These are phyloP conservation scores for Chaetura pelagica DNA, from an alignment of 2,113 vertebrate species.

Conservation along the genomic window DNA sequence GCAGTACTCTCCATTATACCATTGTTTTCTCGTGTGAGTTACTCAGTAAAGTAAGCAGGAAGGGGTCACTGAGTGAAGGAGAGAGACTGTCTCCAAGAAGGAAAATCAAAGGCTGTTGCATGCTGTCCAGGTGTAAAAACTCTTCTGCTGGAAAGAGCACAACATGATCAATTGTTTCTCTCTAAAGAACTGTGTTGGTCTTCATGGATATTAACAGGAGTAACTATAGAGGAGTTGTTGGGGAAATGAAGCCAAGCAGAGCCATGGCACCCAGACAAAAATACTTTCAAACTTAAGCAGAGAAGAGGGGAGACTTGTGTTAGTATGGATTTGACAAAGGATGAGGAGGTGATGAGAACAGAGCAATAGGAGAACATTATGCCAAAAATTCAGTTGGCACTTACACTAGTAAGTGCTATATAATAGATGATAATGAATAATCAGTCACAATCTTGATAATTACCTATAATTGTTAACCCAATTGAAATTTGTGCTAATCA, in stretches of 20 bases:
- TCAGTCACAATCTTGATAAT: neutral
- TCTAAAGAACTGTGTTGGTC: neutral
- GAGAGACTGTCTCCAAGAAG: neutral
- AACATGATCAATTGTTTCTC: neutral
- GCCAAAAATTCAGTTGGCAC: neutral
- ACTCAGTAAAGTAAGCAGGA: neutral
- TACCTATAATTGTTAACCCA: neutral
- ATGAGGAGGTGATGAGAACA: neutral
- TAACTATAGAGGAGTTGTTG: neutral
- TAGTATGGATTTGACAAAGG: neutral
- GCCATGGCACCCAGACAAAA: neutral
- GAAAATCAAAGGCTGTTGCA: neutral
- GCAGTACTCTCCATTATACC: neutral
- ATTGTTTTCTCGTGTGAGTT: neutral
- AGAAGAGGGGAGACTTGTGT: neutral
- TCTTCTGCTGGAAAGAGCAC: neutral
- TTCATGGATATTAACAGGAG: neutral
- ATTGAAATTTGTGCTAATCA: conserved; percentile 10
- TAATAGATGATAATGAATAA: neutral
- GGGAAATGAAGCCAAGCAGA: neutral
- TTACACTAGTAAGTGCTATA: neutral
- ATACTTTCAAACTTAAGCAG: neutral
- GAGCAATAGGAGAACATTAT: neutral
- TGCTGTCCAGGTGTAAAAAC: neutral
- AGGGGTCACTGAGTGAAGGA: neutral